Percentiles rank a stretch among this genome's conserved stretches.
phyloP scores from a whole-genome alignment of 2,888 invertebrate species.

The Eupithecia centaureata region DNA sequence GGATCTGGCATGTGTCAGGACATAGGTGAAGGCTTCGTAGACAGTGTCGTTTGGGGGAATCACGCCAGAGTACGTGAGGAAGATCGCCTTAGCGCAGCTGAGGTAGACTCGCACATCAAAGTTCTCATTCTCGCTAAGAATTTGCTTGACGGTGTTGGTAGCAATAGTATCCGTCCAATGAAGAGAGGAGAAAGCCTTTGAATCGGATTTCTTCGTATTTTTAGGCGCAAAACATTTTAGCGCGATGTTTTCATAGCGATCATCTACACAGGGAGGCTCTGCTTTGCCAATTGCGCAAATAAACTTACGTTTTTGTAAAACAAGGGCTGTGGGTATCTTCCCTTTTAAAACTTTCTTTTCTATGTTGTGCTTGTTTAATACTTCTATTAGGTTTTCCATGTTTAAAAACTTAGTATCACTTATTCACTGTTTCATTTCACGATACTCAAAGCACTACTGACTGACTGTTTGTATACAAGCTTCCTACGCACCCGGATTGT shows the following conservation, averaged over 20 bases:
- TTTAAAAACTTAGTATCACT: background rate
- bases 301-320: conserved; percentile 20
- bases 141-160: background rate
- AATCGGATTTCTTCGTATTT: background rate
- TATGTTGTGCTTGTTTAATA: background rate
- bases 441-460: background rate
- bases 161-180: conserved; percentile 20
- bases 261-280: background rate
- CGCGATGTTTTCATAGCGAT: conserved; percentile 1
- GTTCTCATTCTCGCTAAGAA: conserved; percentile 15
- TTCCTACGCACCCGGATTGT: background rate
- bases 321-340: background rate
- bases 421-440: background rate
- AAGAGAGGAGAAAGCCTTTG: background rate
- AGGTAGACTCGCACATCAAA: conserved; percentile 25
- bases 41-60: background rate
- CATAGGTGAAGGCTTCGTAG: conserved; percentile 23
- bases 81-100: conserved; percentile 27
- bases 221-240: background rate
- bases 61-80: conserved; percentile 26
- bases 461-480: background rate
- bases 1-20: conserved; percentile 34
- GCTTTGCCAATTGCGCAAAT: conserved; percentile 25
- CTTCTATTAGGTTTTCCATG: conserved; percentile 9
- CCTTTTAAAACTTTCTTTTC: background rate